Conservation (phyloP, 2,113 vertebrate species). For the Actenoides hombroni region DNA sequence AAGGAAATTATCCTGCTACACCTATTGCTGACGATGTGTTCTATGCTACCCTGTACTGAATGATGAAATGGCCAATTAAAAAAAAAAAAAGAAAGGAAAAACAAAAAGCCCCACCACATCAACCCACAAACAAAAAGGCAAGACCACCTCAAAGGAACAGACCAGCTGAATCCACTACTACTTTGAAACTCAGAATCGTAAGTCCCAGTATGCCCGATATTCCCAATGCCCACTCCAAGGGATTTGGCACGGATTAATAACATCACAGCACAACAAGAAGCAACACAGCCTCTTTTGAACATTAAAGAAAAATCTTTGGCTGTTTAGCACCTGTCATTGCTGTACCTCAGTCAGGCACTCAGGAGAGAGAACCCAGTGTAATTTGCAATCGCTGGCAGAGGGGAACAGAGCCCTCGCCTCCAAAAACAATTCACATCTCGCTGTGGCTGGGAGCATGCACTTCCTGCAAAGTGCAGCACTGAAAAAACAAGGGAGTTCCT, state of each 20-base stretch:
- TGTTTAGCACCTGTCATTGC: background rate
- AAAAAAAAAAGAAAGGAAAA: background rate
- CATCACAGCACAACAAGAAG: background rate
- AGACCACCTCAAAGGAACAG: background rate
- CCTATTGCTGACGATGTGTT: background rate
- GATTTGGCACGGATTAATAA: background rate
- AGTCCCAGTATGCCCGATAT: background rate
- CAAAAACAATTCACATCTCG: background rate
- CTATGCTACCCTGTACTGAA: background rate
- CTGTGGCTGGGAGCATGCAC: background rate
- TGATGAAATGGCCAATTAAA: background rate
- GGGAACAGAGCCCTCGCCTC: background rate
- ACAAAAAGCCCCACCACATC: background rate
- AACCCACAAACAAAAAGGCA: background rate
- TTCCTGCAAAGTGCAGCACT: background rate
- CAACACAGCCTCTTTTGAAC: background rate
- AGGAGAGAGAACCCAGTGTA: background rate
- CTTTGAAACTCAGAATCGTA: background rate
- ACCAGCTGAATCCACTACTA: background rate
- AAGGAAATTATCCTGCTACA: conserved; percentile 8
- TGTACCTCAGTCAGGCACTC: background rate
- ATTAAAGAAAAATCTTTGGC: background rate
- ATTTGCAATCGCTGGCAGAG: background rate
- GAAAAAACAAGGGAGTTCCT: background rate
- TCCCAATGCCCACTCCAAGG: background rate